Conservation (phyloP, 2,113 vertebrate species). For the Lanius ludovicianus region DNA sequence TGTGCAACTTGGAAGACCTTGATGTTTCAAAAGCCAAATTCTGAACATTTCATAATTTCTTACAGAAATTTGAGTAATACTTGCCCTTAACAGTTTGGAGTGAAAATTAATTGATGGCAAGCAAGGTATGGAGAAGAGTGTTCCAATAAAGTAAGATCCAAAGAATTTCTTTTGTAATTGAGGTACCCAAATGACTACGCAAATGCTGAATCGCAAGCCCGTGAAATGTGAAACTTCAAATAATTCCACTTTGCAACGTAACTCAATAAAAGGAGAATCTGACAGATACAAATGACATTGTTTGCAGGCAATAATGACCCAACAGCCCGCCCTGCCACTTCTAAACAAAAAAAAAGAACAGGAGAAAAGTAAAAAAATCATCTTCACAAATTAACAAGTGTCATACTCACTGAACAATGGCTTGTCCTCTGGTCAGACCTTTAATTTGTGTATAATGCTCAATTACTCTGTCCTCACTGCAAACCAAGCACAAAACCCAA, state of each 20-base stretch:
- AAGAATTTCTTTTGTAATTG: neutral
- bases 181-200: neutral
- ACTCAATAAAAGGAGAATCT: neutral
- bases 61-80: neutral
- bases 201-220: neutral
- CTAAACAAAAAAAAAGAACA: neutral
- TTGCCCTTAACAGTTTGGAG: neutral
- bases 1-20: neutral
- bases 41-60: neutral
- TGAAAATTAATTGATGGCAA: neutral
- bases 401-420: constrained; percentile 92
- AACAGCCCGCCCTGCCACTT: neutral
- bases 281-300: neutral
- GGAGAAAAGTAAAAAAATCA: neutral
- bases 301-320: neutral
- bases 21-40: neutral
- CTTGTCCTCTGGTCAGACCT: constrained; percentile 92
- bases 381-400: constrained; percentile 1
- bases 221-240: neutral
- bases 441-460: constrained; percentile 90
- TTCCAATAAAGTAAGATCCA: neutral
- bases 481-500: constrained; percentile 58
- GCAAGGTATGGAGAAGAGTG: neutral
- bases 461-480: constrained; percentile 93
- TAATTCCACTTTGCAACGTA: neutral